Evolutionary conservation across 2,797 vertebrate genomes (phyloP), one percentile per base, ranked within the genome.

Genomic region (Triplophysa yarkandensis): DNA sequence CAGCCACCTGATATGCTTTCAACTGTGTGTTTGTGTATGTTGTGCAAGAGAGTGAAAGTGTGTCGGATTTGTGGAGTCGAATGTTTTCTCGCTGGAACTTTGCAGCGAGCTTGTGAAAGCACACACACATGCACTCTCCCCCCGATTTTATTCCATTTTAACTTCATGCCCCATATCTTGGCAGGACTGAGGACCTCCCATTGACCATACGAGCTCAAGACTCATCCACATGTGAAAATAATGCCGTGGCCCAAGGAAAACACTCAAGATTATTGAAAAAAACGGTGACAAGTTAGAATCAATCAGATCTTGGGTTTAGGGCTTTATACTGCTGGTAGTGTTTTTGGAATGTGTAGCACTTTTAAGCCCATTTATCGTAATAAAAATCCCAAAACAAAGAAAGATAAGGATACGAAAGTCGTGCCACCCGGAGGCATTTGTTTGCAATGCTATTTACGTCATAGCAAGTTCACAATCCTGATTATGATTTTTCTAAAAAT

Each of bases 191-290:
- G 74, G 84, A 89, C 86, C 88, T 87, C 76, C 87, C 84, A 85
- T 84, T 77, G 79, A 89, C 86, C 88, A 86, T 86, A 83, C 82
- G 52, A 82, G 81, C 50, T 70, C 68, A 71, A 54, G 80, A 71
- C 88, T 79, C 83, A 87, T 89, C 86, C 87, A 87, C 86, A 86
- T 92, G 89, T 90, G 82, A 87, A 92, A 93, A 93, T 88, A 92
- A 77, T 76, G 87, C 41, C 30, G 67, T 82, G 30, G 84, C 87
- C 90, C 88, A 92, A 93, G 87, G 86, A 90, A 91, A 93, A 93
- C 81, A 88, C 78, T 90, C 78, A 11, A 78, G 82, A 88, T 87
- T 74, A 81, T 80, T 83, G 79, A 83, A 86, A 80, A 55, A 78
- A 80, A 76, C 67, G 34, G 82, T 83, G 82, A 86, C 68, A 78